Evolutionary conservation across 2,797 vertebrate genomes (phyloP).

Genomic region (Sparus aurata): DNA sequence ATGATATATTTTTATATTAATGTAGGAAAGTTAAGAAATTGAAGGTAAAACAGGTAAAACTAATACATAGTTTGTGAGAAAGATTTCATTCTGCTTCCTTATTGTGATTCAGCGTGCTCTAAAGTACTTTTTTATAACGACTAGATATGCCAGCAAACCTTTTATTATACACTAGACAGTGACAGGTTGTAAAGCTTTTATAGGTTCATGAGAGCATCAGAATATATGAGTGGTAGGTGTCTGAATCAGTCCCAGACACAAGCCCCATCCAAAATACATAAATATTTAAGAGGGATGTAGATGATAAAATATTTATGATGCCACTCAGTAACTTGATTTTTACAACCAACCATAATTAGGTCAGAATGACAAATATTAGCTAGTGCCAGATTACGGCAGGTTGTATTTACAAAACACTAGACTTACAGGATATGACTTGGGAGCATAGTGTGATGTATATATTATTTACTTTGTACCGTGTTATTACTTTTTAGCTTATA

Average conservation of each 20-base stretch:
- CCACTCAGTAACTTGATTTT: conserved; percentile 5
- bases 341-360: background rate
- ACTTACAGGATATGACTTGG: background rate
- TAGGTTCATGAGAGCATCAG: background rate
- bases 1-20: background rate
- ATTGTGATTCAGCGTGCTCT: background rate
- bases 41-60: background rate
- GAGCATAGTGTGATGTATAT: background rate
- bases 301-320: conserved; percentile 15
- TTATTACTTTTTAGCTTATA: background rate
- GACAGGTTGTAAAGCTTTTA: conserved; percentile 16
- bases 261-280: background rate
- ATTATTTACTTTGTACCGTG: background rate
- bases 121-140: conserved; percentile 1
- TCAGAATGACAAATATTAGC: background rate
- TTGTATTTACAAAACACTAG: background rate
- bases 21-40: background rate
- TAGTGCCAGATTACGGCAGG: background rate
- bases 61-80: background rate
- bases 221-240: conserved; percentile 9
- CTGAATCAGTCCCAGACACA: conserved; percentile 6
- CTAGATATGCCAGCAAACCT: conserved; percentile 8
- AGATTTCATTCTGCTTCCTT: background rate
- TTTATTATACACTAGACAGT: conserved; percentile 3
- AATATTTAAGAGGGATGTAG: conserved; percentile 2